phyloP scores from a whole-genome alignment of 2,113 vertebrate genomes.

The Tachuris rubrigastra region DNA sequence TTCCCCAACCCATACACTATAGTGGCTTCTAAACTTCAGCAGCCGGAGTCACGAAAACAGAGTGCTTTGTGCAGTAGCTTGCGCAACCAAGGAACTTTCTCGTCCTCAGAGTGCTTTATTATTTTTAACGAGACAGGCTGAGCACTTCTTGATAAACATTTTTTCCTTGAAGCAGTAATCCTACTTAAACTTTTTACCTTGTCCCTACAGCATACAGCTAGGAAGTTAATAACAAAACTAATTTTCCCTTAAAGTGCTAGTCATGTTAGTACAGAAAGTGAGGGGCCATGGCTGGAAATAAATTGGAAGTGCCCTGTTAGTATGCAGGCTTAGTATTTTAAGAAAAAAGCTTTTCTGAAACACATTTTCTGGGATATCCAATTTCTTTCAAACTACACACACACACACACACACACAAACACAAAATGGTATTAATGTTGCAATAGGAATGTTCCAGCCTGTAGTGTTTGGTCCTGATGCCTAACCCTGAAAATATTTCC shows the following conservation, averaged over 20 bases:
- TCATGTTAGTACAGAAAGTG: background rate
- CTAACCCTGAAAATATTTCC: background rate
- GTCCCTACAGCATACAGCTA: background rate
- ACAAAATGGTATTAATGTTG: background rate
- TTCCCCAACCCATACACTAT: background rate
- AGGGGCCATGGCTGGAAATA: background rate
- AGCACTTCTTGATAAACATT: slow-evolving; percentile 61
- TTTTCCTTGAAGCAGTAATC: slow-evolving; percentile 59
- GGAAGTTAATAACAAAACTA: slow-evolving; percentile 29
- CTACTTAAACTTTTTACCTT: slow-evolving; percentile 65
- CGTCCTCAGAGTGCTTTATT: slow-evolving; percentile 46
- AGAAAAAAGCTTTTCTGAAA: background rate
- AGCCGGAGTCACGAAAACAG: slow-evolving; percentile 12
- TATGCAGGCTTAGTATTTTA: background rate
- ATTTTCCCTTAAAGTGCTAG: slow-evolving; percentile 29
- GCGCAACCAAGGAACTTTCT: slow-evolving; percentile 35
- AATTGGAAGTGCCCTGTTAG: background rate
- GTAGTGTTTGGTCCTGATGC: background rate
- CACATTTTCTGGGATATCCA: background rate
- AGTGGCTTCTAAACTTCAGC: slow-evolving; percentile 34
- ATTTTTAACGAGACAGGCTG: slow-evolving; percentile 57
- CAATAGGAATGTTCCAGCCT: background rate
- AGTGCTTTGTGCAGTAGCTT: slow-evolving; percentile 58
- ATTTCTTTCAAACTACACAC: background rate
- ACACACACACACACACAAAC: too few species aligned